Conservation (phyloP, 2,113 vertebrate species). For the Motacilla alba region DNA sequence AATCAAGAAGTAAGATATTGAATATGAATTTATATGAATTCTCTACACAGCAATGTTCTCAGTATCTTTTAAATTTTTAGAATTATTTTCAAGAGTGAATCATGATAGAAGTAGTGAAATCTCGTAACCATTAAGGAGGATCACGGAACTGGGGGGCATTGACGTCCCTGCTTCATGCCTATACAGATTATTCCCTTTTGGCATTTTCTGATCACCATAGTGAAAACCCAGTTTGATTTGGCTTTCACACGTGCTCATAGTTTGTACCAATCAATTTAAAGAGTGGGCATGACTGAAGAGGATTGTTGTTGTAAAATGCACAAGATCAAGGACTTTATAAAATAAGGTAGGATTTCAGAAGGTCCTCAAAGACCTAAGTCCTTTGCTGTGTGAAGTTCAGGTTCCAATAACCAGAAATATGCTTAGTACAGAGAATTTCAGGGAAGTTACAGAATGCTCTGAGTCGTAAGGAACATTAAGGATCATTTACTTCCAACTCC, state of each 20-base stretch:
- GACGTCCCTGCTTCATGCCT: background rate
- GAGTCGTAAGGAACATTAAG: background rate
- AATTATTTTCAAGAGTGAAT: background rate
- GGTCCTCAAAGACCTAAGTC: background rate
- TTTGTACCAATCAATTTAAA: background rate
- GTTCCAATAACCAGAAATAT: background rate
- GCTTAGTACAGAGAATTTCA: background rate
- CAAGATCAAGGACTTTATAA: background rate
- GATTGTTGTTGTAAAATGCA: background rate
- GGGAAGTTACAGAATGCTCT: background rate
- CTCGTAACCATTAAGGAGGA: background rate
- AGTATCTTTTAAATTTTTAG: background rate
- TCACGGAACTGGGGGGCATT: background rate
- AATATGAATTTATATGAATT: background rate
- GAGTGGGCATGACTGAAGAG: background rate
- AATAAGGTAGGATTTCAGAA: background rate
- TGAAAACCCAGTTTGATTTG: background rate
- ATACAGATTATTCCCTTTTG: background rate
- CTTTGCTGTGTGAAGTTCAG: background rate
- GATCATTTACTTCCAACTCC: background rate
- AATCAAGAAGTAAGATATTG: background rate
- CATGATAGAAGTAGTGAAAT: background rate
- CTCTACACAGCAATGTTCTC: background rate
- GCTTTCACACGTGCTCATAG: accelerated
- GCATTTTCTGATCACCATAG: background rate